Conservation (phyloP, 2,888 invertebrate species). For the Drosophila peninsularis region DNA sequence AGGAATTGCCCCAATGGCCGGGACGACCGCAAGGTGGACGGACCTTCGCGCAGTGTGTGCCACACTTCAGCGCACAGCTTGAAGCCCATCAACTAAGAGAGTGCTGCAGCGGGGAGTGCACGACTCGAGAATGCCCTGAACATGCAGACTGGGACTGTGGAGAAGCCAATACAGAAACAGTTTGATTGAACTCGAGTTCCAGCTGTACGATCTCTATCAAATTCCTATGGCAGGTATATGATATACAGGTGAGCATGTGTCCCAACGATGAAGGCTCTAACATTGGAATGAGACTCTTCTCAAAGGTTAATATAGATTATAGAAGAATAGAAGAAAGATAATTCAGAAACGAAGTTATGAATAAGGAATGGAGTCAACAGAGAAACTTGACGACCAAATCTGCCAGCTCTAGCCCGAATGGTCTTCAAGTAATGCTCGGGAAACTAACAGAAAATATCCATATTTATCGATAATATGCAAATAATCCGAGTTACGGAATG, state of each 20-base stretch:
- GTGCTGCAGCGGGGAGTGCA: neutral
- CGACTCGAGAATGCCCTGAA: neutral
- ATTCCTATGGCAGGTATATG: neutral
- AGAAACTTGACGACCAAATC: neutral
- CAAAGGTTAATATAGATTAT: too few species aligned
- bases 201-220: neutral
- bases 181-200: neutral
- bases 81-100: conserved; percentile 10
- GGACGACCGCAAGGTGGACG: conserved; percentile 19
- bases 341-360: too few species aligned
- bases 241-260: neutral
- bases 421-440: neutral
- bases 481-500: accelerated
- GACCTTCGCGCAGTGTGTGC: conserved; percentile 22
- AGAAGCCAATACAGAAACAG: too few species aligned
- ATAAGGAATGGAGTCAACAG: neutral
- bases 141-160: neutral
- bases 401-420: too few species aligned
- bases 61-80: conserved; percentile 51
- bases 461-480: neutral
- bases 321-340: too few species aligned
- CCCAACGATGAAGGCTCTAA: neutral
- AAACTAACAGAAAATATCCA: neutral
- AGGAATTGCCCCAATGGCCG: conserved; percentile 21
- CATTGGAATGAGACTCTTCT: too few species aligned